Conservation (phyloP, 2,888 invertebrate species). For the Tridacna crocea region DNA sequence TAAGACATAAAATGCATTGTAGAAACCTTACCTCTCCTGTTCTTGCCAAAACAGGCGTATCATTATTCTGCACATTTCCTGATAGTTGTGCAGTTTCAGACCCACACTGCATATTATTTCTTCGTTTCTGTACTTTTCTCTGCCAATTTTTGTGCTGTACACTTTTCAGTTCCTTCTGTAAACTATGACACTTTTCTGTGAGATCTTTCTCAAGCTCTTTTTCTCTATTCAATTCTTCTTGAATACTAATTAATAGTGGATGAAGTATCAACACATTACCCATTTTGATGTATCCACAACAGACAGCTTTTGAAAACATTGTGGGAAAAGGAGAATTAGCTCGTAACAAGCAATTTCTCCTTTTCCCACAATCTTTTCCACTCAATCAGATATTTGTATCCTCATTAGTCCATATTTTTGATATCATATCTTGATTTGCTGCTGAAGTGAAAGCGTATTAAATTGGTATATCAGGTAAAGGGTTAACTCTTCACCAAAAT, state of each 20-base stretch:
- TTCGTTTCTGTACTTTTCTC: constrained; percentile 44
- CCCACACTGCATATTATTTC: background rate
- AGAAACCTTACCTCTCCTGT: too few relatives aligned
- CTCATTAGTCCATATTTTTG: too few relatives aligned
- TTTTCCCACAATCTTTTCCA: too few relatives aligned
- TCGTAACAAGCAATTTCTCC: background rate
- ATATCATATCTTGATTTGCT: too few relatives aligned
- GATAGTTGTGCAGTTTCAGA: background rate
- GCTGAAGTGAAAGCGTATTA: too few relatives aligned
- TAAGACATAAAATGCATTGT: too few relatives aligned
- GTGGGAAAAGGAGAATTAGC: background rate
- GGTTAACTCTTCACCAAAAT: too few relatives aligned
- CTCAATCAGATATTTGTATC: too few relatives aligned
- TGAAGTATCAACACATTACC: background rate
- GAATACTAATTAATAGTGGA: constrained; percentile 40
- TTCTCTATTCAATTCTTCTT: constrained; percentile 43
- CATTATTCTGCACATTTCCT: background rate
- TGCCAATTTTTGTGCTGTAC: constrained; percentile 64
- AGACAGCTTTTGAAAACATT: background rate
- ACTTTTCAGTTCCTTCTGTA: constrained; percentile 58
- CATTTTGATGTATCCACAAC: too few relatives aligned
- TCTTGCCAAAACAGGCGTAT: background rate
- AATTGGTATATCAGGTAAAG: too few relatives aligned
- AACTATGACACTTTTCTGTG: constrained; percentile 40
- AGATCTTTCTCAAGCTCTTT: constrained; percentile 24